Base-by-base conservation (phyloP, 1,140 invertebrate genomes). In the Lordiphosa mommai region DNA sequence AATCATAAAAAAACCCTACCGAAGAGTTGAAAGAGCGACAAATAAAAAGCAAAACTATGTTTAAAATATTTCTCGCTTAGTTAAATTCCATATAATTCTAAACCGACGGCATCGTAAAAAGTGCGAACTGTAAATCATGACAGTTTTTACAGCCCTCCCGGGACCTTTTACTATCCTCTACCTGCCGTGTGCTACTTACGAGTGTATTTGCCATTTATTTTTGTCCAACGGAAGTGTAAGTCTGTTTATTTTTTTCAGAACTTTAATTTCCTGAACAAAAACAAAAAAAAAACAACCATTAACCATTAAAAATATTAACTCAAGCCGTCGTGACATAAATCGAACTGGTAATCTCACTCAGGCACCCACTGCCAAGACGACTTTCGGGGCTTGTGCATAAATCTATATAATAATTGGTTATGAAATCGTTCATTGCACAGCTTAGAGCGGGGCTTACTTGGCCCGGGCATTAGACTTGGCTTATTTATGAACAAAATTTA, bases 91-190 rank as follows among this genome's bases (percentile, higher is more conserved):
- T 53, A 84, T 82, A 82, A 82, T 61, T 72, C 43, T 40, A 34
- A 40, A 33, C 76, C 66, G 41, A 80, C 46, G 63, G 37, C 56
- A 80, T 82, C 77, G 77, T 82, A 84, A 82, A 82, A 74, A 84
- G 68, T 84, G 79, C 72, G 52, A 84, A 82, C 79, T 82, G 77
- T 82, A 82, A 82, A 82, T 82, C 77, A 84, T 77, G 77, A 85
- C 77, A 65, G 72, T 72, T 84, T 82, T 82, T 84, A 82, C 66
- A 72, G 56, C 71, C 40, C 10, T 13, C 9, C 0, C 34, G 6
- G 2, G 6, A 12, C 14, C 34, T 8, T 37, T 37, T 10, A 10
- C 34, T 8, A 5, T 37, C 8, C 27, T 29, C 20, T 13, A 14
- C 34, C 34, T 14, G 10, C 5, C 34, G 6, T 8, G 34, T 12